Conservation (phyloP, 2,888 invertebrate genomes). For the Himalopsyche tibetana region DNA sequence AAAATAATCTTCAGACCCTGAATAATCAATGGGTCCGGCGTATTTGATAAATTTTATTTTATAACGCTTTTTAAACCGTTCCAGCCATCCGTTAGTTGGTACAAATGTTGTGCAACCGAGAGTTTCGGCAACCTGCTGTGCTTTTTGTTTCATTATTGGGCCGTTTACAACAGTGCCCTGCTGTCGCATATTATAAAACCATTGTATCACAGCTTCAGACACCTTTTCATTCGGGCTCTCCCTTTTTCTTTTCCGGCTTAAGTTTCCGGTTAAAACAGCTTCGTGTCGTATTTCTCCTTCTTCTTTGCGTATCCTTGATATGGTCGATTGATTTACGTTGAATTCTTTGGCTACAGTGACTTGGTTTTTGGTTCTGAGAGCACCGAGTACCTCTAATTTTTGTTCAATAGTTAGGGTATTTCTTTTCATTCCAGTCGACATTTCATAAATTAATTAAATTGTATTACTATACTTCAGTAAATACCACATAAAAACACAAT, state of each 20-base stretch:
- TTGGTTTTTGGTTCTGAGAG: constrained; percentile 3
- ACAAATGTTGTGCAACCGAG: constrained; percentile 31
- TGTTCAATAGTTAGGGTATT: constrained; percentile 34
- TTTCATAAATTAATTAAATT: background rate
- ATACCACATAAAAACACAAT: background rate
- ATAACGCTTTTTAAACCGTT: constrained; percentile 27
- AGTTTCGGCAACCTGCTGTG: constrained; percentile 1
- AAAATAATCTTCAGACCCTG: background rate
- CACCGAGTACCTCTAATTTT: constrained; percentile 22
- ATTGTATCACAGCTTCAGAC: background rate
- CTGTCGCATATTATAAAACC: constrained; percentile 33
- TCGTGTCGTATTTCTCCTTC: constrained; percentile 16
- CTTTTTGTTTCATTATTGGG: constrained; percentile 27
- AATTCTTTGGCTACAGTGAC: constrained; percentile 20
- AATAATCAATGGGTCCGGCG: constrained; percentile 24
- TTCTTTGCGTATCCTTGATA: constrained; percentile 7
- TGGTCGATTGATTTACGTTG: constrained; percentile 10
- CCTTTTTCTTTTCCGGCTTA: constrained; percentile 8
- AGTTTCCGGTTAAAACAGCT: constrained; percentile 7
- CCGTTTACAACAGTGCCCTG: constrained; percentile 9
- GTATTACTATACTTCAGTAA: background rate
- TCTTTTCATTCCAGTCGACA: constrained; percentile 23
- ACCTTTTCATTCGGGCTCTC: constrained; percentile 22
- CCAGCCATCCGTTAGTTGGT: constrained; percentile 9
- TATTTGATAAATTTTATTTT: constrained; percentile 32